These are phyloP conservation scores for Drosophila pruinosa DNA, from an alignment of 1,140 invertebrate species.

Conservation along the genomic window DNA sequence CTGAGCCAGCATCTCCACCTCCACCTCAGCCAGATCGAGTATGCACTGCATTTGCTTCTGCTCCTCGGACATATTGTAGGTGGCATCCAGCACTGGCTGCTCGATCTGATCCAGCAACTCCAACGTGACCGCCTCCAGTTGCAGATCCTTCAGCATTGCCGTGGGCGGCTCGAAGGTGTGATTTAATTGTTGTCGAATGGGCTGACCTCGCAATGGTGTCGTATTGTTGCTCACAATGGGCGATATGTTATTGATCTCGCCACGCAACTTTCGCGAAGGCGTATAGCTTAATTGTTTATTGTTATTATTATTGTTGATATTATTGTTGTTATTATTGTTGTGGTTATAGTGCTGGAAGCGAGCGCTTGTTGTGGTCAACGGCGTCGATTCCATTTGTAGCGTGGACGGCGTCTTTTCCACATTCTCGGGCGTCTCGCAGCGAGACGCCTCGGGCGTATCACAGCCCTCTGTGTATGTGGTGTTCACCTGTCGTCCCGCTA, in stretches of 20 bases:
- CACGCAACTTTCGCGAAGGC: constrained; percentile 45
- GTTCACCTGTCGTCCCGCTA: constrained; percentile 53
- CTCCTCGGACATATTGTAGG: constrained; percentile 52
- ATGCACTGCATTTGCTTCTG: constrained; percentile 72
- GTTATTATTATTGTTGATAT: constrained; percentile 16
- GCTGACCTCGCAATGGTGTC: constrained; percentile 30
- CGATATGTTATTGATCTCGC: constrained; percentile 65
- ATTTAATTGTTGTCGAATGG: constrained; percentile 13
- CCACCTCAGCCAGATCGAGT: constrained; percentile 70
- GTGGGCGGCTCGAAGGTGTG: constrained; percentile 40
- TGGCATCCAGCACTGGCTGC: constrained; percentile 55
- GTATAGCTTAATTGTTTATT: constrained; percentile 55
- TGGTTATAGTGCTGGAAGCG: constrained; percentile 23
- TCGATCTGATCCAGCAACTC: constrained; percentile 72
- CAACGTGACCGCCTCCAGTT: constrained; percentile 28
- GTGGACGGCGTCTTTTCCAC: constrained; percentile 42
- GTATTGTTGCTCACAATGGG: constrained; percentile 56
- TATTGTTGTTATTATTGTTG: constrained; percentile 26
- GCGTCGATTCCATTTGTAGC: constrained; percentile 69
- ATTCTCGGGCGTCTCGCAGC: constrained; percentile 75
- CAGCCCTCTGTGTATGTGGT: constrained; percentile 65
- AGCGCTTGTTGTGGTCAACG: constrained; percentile 49
- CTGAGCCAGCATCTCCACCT: constrained; percentile 68
- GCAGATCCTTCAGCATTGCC: not conserved
- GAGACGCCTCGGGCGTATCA: constrained; percentile 62